Base-by-base conservation (phyloP, 1,140 invertebrate species). In the Sitophilus oryzae region DNA sequence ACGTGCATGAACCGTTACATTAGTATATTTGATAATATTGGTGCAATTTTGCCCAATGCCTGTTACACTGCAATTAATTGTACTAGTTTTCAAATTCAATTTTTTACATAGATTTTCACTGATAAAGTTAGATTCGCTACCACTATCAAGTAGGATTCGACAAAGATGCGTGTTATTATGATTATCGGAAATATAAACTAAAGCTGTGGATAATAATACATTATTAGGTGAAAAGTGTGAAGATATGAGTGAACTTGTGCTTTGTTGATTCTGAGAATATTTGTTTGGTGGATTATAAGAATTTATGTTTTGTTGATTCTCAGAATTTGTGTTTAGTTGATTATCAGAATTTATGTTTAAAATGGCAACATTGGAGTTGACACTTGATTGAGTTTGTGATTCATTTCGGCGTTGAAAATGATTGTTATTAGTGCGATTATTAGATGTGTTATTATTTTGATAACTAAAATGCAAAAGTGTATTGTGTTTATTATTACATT, bases 121-220 rank as follows among this genome's bases (percentile, higher is more conserved):
- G 6, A 40, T 40, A 14, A 40, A 40, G 9, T 9, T 11, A 8
- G 37, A 40, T 40, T 40, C 37, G 14, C 37, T 40, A 40, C 37
- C 37, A 5, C 9, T 11, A 40, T 40, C 37, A 9, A 40, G 14
- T 15, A 40, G 16, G 16, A 40, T 16, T 16, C 41, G 18, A 43
- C 41, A 43, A 3, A 20, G 14, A 43, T 43, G 41, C 4, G 14
- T 4, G 5, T 43, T 43, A 43, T 20, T 20, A 4, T 43, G 41
- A 9, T 43, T 43, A 43, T 43, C 41, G 14, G 21, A 9, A 9
- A 43, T 20, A 43, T 43, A 8, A 19, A 43, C 41, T 6, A 43
- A 11, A 6, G 41, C 41, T 11, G 41, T 43, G 3, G 41, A 43
- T 20, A 43, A 43, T 43, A 43, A 43, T 19, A 43, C 41, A 40